These are phyloP conservation scores for Andrena praecox DNA, from an alignment of 2,888 invertebrate genomes.

Conservation along the genomic window DNA sequence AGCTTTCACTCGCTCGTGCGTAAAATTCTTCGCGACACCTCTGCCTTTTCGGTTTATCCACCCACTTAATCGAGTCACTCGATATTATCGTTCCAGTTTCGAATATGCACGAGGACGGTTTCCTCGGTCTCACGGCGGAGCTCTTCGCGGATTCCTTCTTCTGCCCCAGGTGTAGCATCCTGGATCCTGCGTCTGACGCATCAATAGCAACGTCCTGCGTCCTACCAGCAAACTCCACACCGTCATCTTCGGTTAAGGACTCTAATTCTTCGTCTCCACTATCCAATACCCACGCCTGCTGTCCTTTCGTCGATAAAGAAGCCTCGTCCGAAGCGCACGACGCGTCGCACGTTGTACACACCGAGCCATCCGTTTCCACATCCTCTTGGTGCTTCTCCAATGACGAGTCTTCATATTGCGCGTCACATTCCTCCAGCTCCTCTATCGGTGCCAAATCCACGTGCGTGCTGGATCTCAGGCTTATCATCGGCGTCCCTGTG, in stretches of 20 bases:
- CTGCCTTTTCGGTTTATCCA: not conserved
- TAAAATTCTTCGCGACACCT: not conserved
- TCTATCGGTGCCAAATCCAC: not conserved
- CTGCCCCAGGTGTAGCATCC: not conserved
- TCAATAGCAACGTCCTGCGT: not conserved
- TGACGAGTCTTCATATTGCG: not conserved
- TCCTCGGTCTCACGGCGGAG: not conserved
- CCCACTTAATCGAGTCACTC: not conserved
- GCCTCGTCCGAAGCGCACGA: no score
- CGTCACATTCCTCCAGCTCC: not conserved
- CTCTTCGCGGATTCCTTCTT: not conserved
- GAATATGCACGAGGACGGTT: not conserved
- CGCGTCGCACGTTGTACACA: not conserved
- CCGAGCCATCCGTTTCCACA: not conserved
- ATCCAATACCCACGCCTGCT: no score
- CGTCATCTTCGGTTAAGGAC: no score
- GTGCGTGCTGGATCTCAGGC: no score
- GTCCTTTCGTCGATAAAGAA: no score
- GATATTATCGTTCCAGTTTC: conserved; percentile 10
- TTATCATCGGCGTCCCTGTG: no score
- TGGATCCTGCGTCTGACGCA: not conserved
- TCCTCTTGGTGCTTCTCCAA: not conserved
- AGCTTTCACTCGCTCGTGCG: not conserved
- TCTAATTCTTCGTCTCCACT: no score
- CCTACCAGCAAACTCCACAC: no score